Base-by-base conservation (phyloP, 2,797 vertebrate species). In the Muscicapa striata region DNA sequence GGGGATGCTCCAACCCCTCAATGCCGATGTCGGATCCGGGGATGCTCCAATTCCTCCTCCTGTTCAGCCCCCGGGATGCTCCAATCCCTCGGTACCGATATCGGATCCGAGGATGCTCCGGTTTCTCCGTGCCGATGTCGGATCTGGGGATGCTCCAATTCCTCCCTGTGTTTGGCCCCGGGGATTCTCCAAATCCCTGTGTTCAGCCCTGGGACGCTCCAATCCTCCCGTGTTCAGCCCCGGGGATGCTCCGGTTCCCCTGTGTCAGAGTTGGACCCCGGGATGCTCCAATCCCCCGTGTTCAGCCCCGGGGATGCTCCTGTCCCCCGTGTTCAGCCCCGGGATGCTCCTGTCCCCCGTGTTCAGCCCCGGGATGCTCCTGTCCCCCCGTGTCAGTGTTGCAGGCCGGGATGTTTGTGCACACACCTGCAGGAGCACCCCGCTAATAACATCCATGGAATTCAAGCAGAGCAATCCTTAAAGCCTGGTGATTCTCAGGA, bases 351-450 rank as follows among this genome's bases (percentile, higher is more conserved):
- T n/a, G n/a, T n/a, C 38, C 11, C 26, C 19, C 19, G 13, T 61
- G 36, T 30, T 43, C 19, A 3, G 14, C 13, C 5, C 15, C 15
- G 3, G 27, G 27, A 23, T 32, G 38, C 10, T 70, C 38, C 51
- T 1, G 5, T 23, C 22, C 18, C 45, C 22, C 57, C 1, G 16
- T 41, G 58, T 5, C 45, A 9, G 16, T 10, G 64, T 1, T 8
- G 7, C 15, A 4, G 15, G 15, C 41, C 4, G 98, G 98, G 15
- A 98, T 98, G 98, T 97, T 98, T 74, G 98, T 98, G 97, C 72
- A 98, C 98, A 1, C 97, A 98, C 32, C 93, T 98, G 54, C 98
- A 99, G 97, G 92, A 84, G 40, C 75, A 98, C 98, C 51, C 97
- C 98, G 97, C 98, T 98, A 96, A 96, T 76, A 22, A 38, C 62